These are phyloP conservation scores for Polydrusus tereticollis DNA, from an alignment of 2,888 invertebrate species.

Conservation along the genomic window DNA sequence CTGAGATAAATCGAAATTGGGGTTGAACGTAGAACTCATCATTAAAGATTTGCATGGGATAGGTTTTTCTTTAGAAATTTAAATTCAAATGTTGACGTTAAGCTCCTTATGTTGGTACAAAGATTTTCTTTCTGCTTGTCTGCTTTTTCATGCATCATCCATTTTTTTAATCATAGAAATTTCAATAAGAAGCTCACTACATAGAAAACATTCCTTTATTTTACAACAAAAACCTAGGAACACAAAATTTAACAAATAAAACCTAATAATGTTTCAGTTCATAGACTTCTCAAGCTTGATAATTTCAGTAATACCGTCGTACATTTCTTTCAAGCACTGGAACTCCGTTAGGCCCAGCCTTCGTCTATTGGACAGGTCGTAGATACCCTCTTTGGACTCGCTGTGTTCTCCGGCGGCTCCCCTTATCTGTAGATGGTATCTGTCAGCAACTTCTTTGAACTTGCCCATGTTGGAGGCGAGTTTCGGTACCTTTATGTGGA, in stretches of 20 bases:
- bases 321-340: conserved; percentile 75
- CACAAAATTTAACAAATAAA: not conserved
- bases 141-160: no score
- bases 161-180: no score
- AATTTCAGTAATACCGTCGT: conserved; percentile 73
- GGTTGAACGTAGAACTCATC: no score
- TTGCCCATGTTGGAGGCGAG: conserved; percentile 68
- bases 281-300: conserved; percentile 69
- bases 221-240: not conserved
- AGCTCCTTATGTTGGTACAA: no score
- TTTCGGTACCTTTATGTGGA: conserved; percentile 77
- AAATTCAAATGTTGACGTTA: no score
- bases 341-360: conserved; percentile 76
- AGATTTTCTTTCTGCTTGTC: no score
- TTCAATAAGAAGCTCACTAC: not conserved
- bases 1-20: no score
- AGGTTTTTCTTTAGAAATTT: no score
- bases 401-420: conserved; percentile 75
- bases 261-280: not conserved
- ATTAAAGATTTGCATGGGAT: no score
- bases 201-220: not conserved
- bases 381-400: conserved; percentile 73
- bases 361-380: conserved; percentile 77
- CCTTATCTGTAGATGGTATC: conserved; percentile 72
- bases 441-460: conserved; percentile 72